Percentiles rank a stretch among this genome's conserved stretches.
Conservation (phyloP, 2,113 vertebrate genomes). For the Oreochromis aureus region DNA sequence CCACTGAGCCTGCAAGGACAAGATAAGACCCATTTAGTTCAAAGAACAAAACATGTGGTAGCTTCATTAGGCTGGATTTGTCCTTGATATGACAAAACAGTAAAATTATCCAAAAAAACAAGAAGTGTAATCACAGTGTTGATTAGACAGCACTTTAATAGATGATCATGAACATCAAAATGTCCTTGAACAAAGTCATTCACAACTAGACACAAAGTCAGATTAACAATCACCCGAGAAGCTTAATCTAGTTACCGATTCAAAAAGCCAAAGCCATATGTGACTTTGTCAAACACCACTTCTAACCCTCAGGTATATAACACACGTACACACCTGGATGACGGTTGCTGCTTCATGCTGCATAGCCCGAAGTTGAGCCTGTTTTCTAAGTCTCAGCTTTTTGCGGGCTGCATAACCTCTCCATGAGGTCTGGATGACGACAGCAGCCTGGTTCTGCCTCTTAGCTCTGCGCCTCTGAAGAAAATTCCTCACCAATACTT, state of each 20-base stretch:
- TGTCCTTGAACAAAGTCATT: background rate
- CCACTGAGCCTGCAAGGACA: slow-evolving; percentile 73
- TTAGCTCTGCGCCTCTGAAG: slow-evolving; percentile 51
- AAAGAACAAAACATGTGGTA: background rate
- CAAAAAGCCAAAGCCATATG: background rate
- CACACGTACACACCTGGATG: slow-evolving; percentile 81
- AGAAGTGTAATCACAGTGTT: background rate
- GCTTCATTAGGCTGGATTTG: background rate
- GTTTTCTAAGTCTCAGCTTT: slow-evolving; percentile 59
- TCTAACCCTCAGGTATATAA: background rate
- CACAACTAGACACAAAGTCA: background rate
- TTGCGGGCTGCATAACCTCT: slow-evolving; percentile 65
- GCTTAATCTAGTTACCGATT: background rate
- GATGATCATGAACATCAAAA: background rate
- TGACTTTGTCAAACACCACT: background rate
- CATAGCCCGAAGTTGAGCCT: slow-evolving; percentile 52
- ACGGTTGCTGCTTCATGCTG: slow-evolving; percentile 69
- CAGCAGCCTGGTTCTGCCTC: slow-evolving; percentile 62
- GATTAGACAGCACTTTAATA: background rate
- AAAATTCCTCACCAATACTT: slow-evolving; percentile 66
- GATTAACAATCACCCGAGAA: background rate
- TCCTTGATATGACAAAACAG: background rate
- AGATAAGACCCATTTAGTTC: background rate
- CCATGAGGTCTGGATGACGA: slow-evolving; percentile 81
- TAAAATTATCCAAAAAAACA: background rate